phyloP scores from a whole-genome alignment of 2,888 invertebrate genomes.

The Spisula subtruncata region DNA sequence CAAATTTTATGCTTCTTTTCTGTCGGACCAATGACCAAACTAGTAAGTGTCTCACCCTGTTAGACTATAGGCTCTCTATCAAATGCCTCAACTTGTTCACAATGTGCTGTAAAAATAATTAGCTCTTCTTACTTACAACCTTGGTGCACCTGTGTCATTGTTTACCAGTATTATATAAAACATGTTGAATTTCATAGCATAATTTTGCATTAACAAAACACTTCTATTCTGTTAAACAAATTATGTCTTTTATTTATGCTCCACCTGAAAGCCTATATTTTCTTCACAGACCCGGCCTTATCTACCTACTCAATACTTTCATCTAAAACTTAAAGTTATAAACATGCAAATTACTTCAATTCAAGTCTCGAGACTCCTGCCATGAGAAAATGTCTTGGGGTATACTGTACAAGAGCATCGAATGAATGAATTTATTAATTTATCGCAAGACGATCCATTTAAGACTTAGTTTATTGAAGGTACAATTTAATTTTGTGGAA shows the following conservation, averaged over 20 bases:
- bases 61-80: background rate
- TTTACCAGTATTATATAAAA: background rate
- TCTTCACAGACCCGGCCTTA: background rate
- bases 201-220: background rate
- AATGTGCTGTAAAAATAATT: too few species aligned
- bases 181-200: background rate
- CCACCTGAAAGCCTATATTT: background rate
- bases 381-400: background rate
- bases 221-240: background rate
- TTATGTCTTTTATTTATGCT: background rate
- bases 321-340: slow-evolving; percentile 8
- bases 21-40: too few species aligned
- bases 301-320: slow-evolving; percentile 11
- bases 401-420: background rate
- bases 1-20: too few species aligned
- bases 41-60: background rate
- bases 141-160: too few species aligned
- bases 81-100: too few species aligned
- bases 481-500: slow-evolving; percentile 38
- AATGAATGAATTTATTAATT: slow-evolving; percentile 26
- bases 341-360: slow-evolving; percentile 45
- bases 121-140: too few species aligned
- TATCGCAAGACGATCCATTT: slow-evolving; percentile 18
- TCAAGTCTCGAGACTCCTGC: slow-evolving; percentile 21
- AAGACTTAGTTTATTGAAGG: background rate